Conservation (phyloP, 2,888 invertebrate genomes). For the Pandemis cinnamomeana region DNA sequence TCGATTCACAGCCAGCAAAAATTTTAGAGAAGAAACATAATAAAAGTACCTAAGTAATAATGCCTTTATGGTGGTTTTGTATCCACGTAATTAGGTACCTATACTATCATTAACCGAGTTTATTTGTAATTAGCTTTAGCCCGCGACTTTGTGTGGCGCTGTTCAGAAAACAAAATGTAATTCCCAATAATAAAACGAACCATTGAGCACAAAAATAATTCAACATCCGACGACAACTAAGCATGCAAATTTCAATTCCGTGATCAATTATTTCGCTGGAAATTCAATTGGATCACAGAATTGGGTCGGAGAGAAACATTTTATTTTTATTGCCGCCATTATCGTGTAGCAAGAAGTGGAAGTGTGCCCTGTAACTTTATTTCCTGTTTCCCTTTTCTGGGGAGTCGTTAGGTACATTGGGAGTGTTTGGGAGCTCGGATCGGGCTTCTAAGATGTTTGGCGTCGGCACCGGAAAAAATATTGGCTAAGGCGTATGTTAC, state of each 20-base stretch:
- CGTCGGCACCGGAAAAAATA: neutral
- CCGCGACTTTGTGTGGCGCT: no score
- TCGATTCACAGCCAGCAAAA: no score
- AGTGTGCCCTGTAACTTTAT: slow-evolving; percentile 6
- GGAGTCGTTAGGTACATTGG: slow-evolving; percentile 8
- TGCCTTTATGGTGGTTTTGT: no score
- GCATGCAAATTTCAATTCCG: slow-evolving; percentile 10
- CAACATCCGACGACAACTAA: neutral
- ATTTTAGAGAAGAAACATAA: no score
- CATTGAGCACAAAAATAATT: neutral
- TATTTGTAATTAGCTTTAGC: no score
- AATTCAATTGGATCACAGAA: slow-evolving; percentile 17
- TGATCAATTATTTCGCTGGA: slow-evolving; percentile 19
- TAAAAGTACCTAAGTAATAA: no score
- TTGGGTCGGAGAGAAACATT: slow-evolving; percentile 17
- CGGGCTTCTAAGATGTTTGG: neutral
- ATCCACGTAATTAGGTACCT: no score
- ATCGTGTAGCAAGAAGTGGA: slow-evolving; percentile 8
- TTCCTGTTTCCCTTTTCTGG: slow-evolving; percentile 13
- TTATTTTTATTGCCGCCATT: slow-evolving; percentile 24
- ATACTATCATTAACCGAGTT: no score
- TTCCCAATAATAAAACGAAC: neutral
- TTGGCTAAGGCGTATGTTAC: neutral
- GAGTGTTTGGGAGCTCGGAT: neutral
- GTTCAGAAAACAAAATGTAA: neutral